Percentiles rank a stretch among this genome's conserved stretches.
Conservation (phyloP, 2,113 vertebrate species). For the Cavia aperea region DNA sequence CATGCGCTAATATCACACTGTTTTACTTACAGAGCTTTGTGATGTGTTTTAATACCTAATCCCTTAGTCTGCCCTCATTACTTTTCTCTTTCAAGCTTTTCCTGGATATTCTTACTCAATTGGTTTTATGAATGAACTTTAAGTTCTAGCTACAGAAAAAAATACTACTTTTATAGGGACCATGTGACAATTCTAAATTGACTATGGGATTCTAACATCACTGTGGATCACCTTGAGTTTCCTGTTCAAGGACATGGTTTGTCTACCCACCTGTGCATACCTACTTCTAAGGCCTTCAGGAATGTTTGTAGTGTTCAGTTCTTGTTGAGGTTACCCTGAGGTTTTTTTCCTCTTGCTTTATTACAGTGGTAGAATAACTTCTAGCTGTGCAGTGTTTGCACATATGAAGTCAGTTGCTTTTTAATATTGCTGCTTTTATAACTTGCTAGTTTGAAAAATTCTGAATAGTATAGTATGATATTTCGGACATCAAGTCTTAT, state of each 20-base stretch:
- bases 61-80: too few species aligned
- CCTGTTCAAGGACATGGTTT: not conserved
- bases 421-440: not conserved
- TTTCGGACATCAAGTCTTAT: not conserved
- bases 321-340: not conserved
- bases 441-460: not conserved
- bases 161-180: not conserved
- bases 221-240: not conserved
- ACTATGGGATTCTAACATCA: not conserved
- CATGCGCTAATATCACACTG: too few species aligned
- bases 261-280: not conserved
- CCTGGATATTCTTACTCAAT: not conserved
- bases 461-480: not conserved
- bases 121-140: not conserved
- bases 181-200: not conserved
- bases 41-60: not conserved
- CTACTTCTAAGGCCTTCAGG: not conserved
- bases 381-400: not conserved
- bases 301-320: not conserved
- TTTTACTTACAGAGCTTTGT: not conserved
- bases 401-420: not conserved
- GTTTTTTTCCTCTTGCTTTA: not conserved
- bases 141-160: not conserved
- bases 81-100: not conserved
- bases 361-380: not conserved